Base-by-base conservation (phyloP, 2,888 invertebrate species). In the Liodrosophila aerea region DNA sequence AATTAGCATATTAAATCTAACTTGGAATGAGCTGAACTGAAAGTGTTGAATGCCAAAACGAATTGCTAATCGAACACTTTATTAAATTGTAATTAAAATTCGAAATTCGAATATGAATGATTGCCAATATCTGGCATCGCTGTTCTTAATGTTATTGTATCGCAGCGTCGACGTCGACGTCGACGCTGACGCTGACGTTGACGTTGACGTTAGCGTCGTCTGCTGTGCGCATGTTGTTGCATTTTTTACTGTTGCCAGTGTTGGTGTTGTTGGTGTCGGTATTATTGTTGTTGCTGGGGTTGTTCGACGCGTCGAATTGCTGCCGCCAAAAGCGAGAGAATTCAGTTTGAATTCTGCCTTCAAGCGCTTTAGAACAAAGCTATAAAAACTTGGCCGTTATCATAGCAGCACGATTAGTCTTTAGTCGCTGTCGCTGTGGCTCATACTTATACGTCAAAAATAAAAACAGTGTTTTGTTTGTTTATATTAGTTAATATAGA, bases 291-390 rank as follows among this genome's bases (percentile, higher is more conserved):
- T 29, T 49, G 43, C 36, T 29, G 7, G 36, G 50, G 59, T 53
- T 59, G 73, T 41, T 57, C 52, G 52, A 45, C 68, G 53, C 43
- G 22, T 64, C 52, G 47, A 15, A 37, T 30, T 37, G 76, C 54
- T 56, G 60, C 73, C 82, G 80, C 63, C 78, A 85, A 80, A 73
- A 82, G 76, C 45, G 65, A 73, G 75, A 71, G 71, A 73, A 87
- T 82, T 89, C 85, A 89, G 89, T 89, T 88, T 85, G 77, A 87
- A 84, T 86, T 83, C 85, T 87, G 77, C 85, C 76, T 86, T 86
- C 87, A 80, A 87, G 76, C 87, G 78, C 75, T 82, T 69, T 80
- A 80, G 87, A 88, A 86, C 87, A 52, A 59, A 63, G 37, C 45
- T 22, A 50, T 43, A 12, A 1, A 50, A 39, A 62, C 22, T 39